These are phyloP conservation scores for Chymomyza amoena DNA, from an alignment of 2,888 invertebrate species.

Conservation along the genomic window DNA sequence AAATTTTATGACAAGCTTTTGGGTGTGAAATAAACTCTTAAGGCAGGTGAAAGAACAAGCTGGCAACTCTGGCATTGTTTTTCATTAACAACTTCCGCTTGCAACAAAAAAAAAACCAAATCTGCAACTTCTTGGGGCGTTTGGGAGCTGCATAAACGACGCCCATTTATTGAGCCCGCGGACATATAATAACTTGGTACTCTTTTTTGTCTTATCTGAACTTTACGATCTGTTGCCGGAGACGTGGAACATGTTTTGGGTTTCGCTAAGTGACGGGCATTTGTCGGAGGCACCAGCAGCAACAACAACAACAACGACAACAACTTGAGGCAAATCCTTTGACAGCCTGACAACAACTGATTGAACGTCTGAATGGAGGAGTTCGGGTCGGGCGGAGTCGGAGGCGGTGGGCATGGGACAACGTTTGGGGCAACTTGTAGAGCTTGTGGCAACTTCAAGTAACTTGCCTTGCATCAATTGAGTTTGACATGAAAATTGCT, in stretches of 20 bases:
- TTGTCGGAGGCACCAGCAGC: slow-evolving; percentile 51
- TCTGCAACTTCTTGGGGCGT: slow-evolving; percentile 62
- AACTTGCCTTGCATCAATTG: slow-evolving; percentile 55
- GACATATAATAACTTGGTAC: slow-evolving; percentile 56
- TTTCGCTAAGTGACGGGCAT: slow-evolving; percentile 67
- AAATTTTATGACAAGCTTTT: slow-evolving; percentile 33
- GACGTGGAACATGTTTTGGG: background rate
- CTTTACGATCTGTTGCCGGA: background rate
- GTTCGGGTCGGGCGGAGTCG: background rate
- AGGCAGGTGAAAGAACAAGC: slow-evolving; percentile 5
- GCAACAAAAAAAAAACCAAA: slow-evolving; percentile 22
- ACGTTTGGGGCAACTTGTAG: background rate
- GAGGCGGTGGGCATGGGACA: background rate
- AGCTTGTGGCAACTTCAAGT: background rate
- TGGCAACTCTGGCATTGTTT: slow-evolving; percentile 10
- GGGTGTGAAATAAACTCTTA: background rate
- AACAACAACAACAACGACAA: background rate
- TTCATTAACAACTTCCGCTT: slow-evolving; percentile 65
- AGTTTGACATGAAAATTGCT: slow-evolving; percentile 70
- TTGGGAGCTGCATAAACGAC: slow-evolving; percentile 74
- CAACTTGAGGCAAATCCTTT: slow-evolving; percentile 7
- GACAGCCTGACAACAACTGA: slow-evolving; percentile 29
- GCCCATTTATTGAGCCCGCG: slow-evolving; percentile 72
- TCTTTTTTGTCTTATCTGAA: background rate
- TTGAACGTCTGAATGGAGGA: background rate